These are phyloP conservation scores for Chrysomallon squamiferum DNA, from an alignment of 1,140 invertebrate genomes.

Conservation along the genomic window DNA sequence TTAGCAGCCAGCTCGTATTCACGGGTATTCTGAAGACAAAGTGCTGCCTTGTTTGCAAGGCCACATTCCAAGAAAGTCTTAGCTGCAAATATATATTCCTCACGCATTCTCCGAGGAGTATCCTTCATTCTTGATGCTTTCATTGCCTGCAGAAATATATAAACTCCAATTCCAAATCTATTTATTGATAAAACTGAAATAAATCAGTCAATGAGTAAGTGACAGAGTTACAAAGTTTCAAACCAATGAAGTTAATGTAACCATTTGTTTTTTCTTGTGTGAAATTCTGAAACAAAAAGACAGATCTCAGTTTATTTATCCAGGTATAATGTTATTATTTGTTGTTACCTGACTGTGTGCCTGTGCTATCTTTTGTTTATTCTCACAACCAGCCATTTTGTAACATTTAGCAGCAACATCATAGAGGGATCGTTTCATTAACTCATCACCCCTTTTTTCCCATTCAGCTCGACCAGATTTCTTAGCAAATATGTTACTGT, in stretches of 20 bases:
- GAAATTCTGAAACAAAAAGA: no score
- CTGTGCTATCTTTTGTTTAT: slow-evolving; percentile 39
- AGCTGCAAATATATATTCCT: slow-evolving; percentile 45
- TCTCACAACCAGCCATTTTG: slow-evolving; percentile 24
- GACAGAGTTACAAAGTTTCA: no score
- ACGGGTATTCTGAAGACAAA: slow-evolving; percentile 49
- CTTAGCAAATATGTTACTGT: slow-evolving; percentile 46
- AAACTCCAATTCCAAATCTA: no score
- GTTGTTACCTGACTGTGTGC: slow-evolving; percentile 52
- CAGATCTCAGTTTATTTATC: no score
- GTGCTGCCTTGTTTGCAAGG: slow-evolving; percentile 33
- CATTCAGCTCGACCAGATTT: slow-evolving; percentile 48
- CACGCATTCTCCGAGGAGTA: slow-evolving; percentile 39
- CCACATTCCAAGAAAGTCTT: slow-evolving; percentile 45
- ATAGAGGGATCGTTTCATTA: slow-evolving; percentile 48
- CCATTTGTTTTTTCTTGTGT: no score
- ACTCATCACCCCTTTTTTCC: slow-evolving; percentile 48
- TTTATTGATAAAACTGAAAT: no score
- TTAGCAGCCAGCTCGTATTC: slow-evolving; percentile 41
- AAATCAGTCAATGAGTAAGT: no score
- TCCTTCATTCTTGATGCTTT: slow-evolving; percentile 37
- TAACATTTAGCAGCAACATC: slow-evolving; percentile 56
- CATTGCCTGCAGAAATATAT: no score
- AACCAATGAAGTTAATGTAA: no score
- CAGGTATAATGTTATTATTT: no score